phyloP scores from a whole-genome alignment of 2,888 invertebrate species.

The Andricus curvator region DNA sequence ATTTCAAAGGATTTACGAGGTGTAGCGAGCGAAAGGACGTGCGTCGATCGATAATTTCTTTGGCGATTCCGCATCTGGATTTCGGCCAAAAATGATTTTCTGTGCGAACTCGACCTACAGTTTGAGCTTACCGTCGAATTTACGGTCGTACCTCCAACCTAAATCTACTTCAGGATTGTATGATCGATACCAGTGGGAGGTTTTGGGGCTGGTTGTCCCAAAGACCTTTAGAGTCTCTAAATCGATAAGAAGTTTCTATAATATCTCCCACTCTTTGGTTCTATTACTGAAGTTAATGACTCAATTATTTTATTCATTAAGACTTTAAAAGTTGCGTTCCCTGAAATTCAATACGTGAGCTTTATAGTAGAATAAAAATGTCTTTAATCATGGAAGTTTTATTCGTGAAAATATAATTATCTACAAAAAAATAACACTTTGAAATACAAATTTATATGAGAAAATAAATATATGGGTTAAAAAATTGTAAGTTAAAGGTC shows the following conservation, averaged over 20 bases:
- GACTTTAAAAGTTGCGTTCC: background rate
- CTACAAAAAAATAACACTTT: no score
- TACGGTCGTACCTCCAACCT: constrained; percentile 20
- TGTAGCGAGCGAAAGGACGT: constrained; percentile 47
- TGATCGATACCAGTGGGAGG: background rate
- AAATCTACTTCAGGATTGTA: constrained; percentile 2
- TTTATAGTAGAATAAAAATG: background rate
- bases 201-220: background rate
- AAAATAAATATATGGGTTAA: background rate
- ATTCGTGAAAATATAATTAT: no score
- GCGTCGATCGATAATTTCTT: constrained; percentile 54
- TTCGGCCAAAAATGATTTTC: constrained; percentile 48
- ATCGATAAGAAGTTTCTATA: background rate
- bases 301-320: background rate
- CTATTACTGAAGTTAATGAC: background rate
- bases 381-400: background rate
- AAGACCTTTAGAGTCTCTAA: background rate
- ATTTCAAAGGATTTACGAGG: constrained; percentile 50
- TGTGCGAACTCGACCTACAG: constrained; percentile 26
- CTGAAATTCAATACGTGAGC: background rate
- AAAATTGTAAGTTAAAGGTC: background rate
- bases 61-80: constrained; percentile 47
- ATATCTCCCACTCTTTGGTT: background rate
- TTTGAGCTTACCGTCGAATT: constrained; percentile 8
- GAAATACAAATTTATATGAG: background rate